Percentiles rank a stretch among this genome's conserved stretches.
Conservation (phyloP, 1,140 invertebrate genomes). For the Hylaeus anthracinus region DNA sequence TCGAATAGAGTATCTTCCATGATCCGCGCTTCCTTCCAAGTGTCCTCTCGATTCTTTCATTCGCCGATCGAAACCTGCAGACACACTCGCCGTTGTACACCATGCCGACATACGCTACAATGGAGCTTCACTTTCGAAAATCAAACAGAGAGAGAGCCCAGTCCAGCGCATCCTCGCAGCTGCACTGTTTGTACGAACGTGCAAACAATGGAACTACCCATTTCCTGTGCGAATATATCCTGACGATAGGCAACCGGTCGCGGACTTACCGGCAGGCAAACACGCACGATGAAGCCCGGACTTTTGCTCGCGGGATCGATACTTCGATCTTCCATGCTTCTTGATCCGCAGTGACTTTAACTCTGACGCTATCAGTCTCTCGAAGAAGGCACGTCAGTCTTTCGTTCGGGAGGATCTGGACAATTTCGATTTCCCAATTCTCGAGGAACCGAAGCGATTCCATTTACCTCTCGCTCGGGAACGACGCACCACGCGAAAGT, state of each 20-base stretch:
- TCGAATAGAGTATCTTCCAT: not conserved
- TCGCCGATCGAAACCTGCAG: slow-evolving; percentile 18
- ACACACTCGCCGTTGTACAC: slow-evolving; percentile 20
- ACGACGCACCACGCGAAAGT: no score
- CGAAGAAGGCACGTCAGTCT: not conserved
- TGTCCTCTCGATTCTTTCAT: slow-evolving; percentile 37
- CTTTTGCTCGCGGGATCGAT: slow-evolving; percentile 29
- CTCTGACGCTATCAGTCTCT: not conserved
- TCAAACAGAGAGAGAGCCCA: slow-evolving; percentile 69
- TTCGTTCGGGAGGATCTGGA: no score
- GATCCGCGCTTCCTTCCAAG: slow-evolving; percentile 11
- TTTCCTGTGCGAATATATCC: slow-evolving; percentile 74
- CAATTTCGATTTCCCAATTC: no score
- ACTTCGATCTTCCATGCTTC: not conserved
- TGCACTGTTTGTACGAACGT: slow-evolving; percentile 75
- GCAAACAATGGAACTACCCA: slow-evolving; percentile 74
- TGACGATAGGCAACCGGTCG: slow-evolving; percentile 70
- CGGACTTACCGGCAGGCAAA: slow-evolving; percentile 69
- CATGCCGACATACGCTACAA: slow-evolving; percentile 54
- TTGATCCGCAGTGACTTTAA: not conserved
- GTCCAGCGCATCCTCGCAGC: slow-evolving; percentile 66
- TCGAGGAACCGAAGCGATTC: no score
- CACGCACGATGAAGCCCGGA: slow-evolving; percentile 38
- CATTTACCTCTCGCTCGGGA: no score
- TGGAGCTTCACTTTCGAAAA: slow-evolving; percentile 76